Evolutionary conservation across 2,888 invertebrate genomes (phyloP).

Genomic region (Rambutsinella grinnellia): DNA sequence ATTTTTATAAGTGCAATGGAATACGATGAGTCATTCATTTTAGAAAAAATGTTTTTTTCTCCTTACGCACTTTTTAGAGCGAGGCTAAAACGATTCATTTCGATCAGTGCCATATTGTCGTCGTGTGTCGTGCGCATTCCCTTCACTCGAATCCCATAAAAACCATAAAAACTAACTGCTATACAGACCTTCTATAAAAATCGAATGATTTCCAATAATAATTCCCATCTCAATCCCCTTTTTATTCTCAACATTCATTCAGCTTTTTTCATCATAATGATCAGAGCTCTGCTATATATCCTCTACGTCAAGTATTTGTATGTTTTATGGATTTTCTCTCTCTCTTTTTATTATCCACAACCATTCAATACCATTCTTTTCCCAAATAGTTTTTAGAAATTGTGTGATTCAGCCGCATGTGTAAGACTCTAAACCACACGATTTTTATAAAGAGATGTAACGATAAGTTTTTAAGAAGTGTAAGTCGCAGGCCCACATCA

Average conservation of each 20-base stretch:
- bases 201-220: too few relatives aligned
- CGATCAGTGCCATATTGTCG: constrained; percentile 29
- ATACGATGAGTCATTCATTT: background rate
- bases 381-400: background rate
- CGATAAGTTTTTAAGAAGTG: constrained; percentile 30
- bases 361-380: background rate
- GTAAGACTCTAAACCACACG: too few relatives aligned
- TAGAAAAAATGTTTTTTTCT: background rate
- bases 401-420: too few relatives aligned
- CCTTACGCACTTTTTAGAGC: background rate
- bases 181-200: background rate
- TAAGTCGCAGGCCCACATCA: constrained; percentile 4
- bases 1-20: background rate
- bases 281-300: constrained; percentile 33
- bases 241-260: constrained; percentile 1
- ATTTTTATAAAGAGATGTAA: too few relatives aligned
- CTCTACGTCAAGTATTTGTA: constrained; percentile 50
- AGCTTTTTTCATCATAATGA: constrained; percentile 39
- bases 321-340: constrained; percentile 42
- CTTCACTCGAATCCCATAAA: constrained; percentile 5
- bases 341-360: constrained; percentile 3
- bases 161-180: background rate
- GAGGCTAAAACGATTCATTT: background rate
- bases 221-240: too few relatives aligned
- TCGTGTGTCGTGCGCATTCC: constrained; percentile 47